Conservation (phyloP, 37 sponge, comb jelly and placozoan species). For the Ephydatia muelleri region DNA sequence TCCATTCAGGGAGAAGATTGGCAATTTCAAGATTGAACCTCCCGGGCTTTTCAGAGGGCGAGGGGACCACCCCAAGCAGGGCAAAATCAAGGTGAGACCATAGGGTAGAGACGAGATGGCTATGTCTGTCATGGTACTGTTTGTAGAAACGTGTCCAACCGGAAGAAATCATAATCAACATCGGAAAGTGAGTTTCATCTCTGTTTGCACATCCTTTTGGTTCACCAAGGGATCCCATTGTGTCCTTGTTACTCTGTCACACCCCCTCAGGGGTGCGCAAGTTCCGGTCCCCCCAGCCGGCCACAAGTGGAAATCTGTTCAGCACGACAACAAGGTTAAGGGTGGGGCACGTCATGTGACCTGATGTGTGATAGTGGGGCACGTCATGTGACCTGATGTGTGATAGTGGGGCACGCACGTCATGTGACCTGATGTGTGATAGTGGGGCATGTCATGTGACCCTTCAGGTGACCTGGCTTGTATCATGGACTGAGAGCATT, state of each 20-base stretch:
- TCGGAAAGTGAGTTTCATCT: slow-evolving; percentile 84
- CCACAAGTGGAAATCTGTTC: slow-evolving; percentile 91
- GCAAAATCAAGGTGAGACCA: slow-evolving; percentile 79
- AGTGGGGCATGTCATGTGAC: neutral
- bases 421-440: too few species aligned
- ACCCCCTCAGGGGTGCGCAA: slow-evolving; percentile 51
- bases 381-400: too few species aligned
- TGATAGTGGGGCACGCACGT: too few species aligned
- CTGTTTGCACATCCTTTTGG: neutral
- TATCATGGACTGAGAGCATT: slow-evolving; percentile 95
- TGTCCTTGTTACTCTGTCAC: neutral
- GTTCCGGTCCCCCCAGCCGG: slow-evolving; percentile 87
- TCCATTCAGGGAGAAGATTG: slow-evolving; percentile 80
- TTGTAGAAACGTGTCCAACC: slow-evolving; percentile 84
- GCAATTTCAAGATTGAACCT: slow-evolving; percentile 97
- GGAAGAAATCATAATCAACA: slow-evolving; percentile 95
- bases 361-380: neutral
- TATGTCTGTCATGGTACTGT: neutral
- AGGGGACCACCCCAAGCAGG: slow-evolving; percentile 99
- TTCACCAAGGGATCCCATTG: neutral
- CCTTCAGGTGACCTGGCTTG: slow-evolving; percentile 96
- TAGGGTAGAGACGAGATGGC: neutral
- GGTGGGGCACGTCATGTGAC: neutral
- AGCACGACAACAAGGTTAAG: slow-evolving; percentile 88
- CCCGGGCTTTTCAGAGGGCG: slow-evolving; percentile 98